These are phyloP conservation scores for Clupea harengus DNA, from an alignment of 2,113 vertebrate species.

Conservation along the genomic window DNA sequence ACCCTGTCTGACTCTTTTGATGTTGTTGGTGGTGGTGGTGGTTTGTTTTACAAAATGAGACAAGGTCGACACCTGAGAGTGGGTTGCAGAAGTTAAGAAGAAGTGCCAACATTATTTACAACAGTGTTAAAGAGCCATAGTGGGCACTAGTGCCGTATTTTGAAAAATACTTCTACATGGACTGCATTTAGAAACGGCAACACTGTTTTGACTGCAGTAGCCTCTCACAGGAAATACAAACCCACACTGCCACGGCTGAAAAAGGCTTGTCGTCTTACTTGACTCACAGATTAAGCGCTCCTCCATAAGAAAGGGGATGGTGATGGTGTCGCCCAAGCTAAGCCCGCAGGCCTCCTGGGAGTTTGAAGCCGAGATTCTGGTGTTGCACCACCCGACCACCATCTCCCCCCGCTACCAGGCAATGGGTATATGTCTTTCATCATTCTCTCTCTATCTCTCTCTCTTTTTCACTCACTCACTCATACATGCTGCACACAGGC, in stretches of 20 bases:
- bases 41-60: too few species aligned
- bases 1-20: too few species aligned
- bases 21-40: too few species aligned
- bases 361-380: constrained; percentile 97
- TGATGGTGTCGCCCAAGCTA: constrained; percentile 93
- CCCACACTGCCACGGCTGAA: neutral
- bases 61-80: too few species aligned
- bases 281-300: constrained; percentile 91
- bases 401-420: constrained; percentile 97
- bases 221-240: neutral
- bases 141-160: neutral
- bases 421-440: constrained; percentile 79
- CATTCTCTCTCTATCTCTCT: neutral
- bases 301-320: constrained; percentile 96
- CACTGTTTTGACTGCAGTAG: neutral
- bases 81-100: too few species aligned
- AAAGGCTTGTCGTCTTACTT: neutral
- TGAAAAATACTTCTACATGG: neutral
- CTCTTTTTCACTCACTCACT: neutral
- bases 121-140: neutral
- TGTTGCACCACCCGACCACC: constrained; percentile 95
- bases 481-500: neutral
- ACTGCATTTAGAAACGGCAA: neutral
- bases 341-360: constrained; percentile 97
- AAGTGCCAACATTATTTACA: too few species aligned